These are phyloP conservation scores for Ethmia dodecea DNA, from an alignment of 2,888 invertebrate species.

Conservation along the genomic window DNA sequence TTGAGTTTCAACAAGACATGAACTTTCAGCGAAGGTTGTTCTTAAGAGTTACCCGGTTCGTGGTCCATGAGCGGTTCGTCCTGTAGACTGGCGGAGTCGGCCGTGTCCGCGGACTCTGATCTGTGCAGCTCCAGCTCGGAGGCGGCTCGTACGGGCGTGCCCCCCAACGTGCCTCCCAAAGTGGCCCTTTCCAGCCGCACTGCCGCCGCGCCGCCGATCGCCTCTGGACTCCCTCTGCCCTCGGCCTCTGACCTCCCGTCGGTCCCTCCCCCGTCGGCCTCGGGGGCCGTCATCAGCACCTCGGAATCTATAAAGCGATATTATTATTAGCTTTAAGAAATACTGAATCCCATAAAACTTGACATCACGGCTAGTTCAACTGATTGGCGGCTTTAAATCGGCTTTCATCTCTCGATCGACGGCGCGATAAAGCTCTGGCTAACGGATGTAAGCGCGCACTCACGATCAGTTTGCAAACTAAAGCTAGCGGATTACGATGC, in stretches of 20 bases:
- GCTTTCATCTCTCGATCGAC: too few relatives aligned
- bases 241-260: slow-evolving; percentile 8
- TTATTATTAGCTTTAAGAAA: too few relatives aligned
- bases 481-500: too few relatives aligned
- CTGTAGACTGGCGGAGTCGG: slow-evolving; percentile 42
- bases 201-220: slow-evolving; percentile 1
- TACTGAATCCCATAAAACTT: too few relatives aligned
- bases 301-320: slow-evolving; percentile 62
- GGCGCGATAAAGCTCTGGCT: too few relatives aligned
- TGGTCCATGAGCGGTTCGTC: slow-evolving; percentile 39
- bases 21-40: too few relatives aligned
- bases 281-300: slow-evolving; percentile 34
- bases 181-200: too few relatives aligned
- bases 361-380: too few relatives aligned
- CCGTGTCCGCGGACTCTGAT: slow-evolving; percentile 21
- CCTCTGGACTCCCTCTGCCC: slow-evolving; percentile 7
- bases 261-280: not conserved
- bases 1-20: too few relatives aligned
- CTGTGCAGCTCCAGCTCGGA: slow-evolving; percentile 47
- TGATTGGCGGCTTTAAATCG: too few relatives aligned
- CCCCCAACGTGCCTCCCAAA: not conserved
- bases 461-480: too few relatives aligned
- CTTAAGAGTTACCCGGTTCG: not conserved
- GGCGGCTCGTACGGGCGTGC: slow-evolving; percentile 37
- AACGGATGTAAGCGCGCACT: too few relatives aligned